Conservation (phyloP, 2,797 vertebrate species). For the Enteromius afrohamiltoni region DNA sequence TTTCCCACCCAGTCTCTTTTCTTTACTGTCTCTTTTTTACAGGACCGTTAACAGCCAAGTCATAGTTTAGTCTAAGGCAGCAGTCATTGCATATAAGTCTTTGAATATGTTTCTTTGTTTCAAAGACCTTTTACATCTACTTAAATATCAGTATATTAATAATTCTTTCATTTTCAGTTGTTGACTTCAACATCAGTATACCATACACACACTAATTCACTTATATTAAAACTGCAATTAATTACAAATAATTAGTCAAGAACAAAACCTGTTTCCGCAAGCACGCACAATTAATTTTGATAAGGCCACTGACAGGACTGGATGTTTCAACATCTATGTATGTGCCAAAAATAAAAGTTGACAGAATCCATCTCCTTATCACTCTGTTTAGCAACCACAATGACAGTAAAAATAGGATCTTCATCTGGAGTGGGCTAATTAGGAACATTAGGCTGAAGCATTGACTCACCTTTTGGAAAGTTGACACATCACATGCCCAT, state of each 20-base stretch:
- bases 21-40: slow-evolving; percentile 20
- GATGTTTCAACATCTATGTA: background rate
- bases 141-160: background rate
- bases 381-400: background rate
- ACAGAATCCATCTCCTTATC: slow-evolving; percentile 1
- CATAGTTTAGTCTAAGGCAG: slow-evolving; percentile 31
- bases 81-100: background rate
- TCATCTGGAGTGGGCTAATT: slow-evolving; percentile 15
- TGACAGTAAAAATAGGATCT: slow-evolving; percentile 14
- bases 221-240: background rate
- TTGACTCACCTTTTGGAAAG: slow-evolving; percentile 30
- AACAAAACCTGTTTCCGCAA: background rate
- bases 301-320: background rate
- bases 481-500: slow-evolving; percentile 62
- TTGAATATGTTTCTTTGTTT: background rate
- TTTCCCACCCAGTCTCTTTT: background rate
- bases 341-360: slow-evolving; percentile 14
- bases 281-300: background rate
- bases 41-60: slow-evolving; percentile 1
- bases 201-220: background rate
- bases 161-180: background rate
- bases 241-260: background rate
- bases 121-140: background rate
- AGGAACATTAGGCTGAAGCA: slow-evolving; percentile 2
- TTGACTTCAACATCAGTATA: no score